Evolutionary conservation across 2,888 invertebrate genomes (phyloP).

Genomic region (Beris chalybata): DNA sequence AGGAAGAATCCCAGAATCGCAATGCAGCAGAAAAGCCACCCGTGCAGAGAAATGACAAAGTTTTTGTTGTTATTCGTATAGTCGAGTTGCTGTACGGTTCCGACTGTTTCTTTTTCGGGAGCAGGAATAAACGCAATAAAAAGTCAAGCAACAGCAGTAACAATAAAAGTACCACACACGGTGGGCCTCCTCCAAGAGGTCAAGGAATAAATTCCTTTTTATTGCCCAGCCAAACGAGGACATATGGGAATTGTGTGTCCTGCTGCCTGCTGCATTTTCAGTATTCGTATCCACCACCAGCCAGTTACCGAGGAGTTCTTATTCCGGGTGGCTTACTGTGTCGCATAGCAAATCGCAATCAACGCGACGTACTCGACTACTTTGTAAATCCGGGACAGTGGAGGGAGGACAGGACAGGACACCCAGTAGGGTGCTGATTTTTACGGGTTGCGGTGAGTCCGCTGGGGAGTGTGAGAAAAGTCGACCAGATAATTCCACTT

Average conservation of each 20-base stretch:
- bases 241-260: slow-evolving; percentile 4
- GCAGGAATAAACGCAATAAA: slow-evolving; percentile 2
- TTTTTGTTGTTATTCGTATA: slow-evolving; percentile 13
- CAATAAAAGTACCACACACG: slow-evolving; percentile 9
- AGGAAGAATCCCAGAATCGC: slow-evolving; percentile 19
- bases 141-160: slow-evolving; percentile 7
- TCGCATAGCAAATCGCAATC: slow-evolving; percentile 12
- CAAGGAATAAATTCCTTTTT: slow-evolving; percentile 19
- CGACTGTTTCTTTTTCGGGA: not conserved
- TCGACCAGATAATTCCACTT: too few relatives aligned
- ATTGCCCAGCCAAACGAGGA: slow-evolving; percentile 6
- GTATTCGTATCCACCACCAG: too few relatives aligned
- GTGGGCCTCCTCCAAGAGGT: slow-evolving; percentile 5
- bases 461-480: too few relatives aligned
- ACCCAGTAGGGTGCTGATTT: too few relatives aligned
- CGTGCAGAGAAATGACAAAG: slow-evolving; percentile 9
- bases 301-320: slow-evolving; percentile 7
- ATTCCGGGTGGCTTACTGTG: slow-evolving; percentile 1
- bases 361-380: too few relatives aligned
- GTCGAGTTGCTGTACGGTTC: not conserved
- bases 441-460: too few relatives aligned
- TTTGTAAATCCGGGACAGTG: too few relatives aligned
- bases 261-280: slow-evolving; percentile 1
- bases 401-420: too few relatives aligned
- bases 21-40: slow-evolving; percentile 19